Conservation (phyloP, 2,113 vertebrate genomes). For the Pristiophorus japonicus region DNA sequence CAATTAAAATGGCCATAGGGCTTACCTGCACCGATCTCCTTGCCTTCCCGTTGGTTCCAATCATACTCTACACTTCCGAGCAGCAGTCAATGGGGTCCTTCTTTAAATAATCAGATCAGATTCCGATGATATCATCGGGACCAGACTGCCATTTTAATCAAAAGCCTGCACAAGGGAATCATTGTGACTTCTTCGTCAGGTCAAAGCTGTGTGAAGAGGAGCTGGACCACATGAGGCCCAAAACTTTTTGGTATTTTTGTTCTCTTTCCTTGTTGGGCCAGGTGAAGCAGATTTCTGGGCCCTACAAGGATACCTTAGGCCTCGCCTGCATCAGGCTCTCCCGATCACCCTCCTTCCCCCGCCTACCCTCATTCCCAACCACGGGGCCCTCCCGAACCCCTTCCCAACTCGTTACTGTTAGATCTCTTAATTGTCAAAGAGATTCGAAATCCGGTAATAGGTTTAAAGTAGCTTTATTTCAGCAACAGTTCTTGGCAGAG, state of each 20-base stretch:
- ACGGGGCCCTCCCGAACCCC: not conserved
- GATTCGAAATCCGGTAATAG: no score
- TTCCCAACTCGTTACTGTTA: no score
- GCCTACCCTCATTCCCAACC: no score
- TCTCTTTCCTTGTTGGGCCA: not conserved
- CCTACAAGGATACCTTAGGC: not conserved
- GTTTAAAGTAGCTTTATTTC: no score
- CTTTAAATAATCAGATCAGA: not conserved
- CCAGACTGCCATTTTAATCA: not conserved
- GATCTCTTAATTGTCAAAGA: no score
- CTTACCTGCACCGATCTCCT: not conserved
- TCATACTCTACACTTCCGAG: not conserved
- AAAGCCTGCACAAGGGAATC: not conserved
- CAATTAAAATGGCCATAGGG: not conserved
- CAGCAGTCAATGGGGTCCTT: not conserved
- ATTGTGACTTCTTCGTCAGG: not conserved
- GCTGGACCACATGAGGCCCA: not conserved
- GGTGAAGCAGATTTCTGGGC: not conserved
- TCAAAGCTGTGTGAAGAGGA: not conserved
- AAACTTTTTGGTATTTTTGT: not conserved
- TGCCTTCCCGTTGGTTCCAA: not conserved
- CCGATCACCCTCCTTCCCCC: no score
- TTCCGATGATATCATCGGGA: not conserved
- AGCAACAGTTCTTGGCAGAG: no score
- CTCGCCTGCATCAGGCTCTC: not conserved